Base-by-base conservation (phyloP, 1,140 invertebrate genomes). In the Rhynchophorus ferrugineus region DNA sequence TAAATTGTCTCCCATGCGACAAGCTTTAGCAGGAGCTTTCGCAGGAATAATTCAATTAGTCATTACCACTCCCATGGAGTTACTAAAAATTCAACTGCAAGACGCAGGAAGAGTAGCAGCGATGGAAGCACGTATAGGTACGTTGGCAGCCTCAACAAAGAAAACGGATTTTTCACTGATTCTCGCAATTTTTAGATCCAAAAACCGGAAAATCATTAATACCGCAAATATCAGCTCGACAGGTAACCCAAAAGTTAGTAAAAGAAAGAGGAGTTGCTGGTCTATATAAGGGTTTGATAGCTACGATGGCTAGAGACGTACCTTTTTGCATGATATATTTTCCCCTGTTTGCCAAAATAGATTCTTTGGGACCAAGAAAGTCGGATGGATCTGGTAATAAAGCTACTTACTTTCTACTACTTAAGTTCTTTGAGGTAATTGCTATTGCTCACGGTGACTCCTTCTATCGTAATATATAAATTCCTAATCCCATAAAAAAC, bases 41-140 rank as follows among this genome's bases (percentile, higher is more conserved):
- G 95, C 97, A n/a, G 97, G 97, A 44, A 80, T 95, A 54, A 99
- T 92, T 74, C 96, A 99, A 78, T 96, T 99, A 62, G 77, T 98
- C 19, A 81, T 99, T 42, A 99, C 97, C 19, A 99, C 96, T 11
- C 97, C 96, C 0, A 99, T 99, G 97, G 97, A 99, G 72, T 75
- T 99, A 38, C 74, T 99, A 0, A 99, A 99, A 76, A 99, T 99
- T 69, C 95, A 99, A 75, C 83, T 98, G 78, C 96, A 99, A 75
- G 94, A 97, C 77, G 91, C 92, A 38, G 94, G 94, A 7, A 75
- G 93, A 69, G 77, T 93, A 22, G 85, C 88, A 29, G 80, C 85
- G 5, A 77, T 82, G 61, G 84, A 82, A 9, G 53, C 45, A 1
- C 48, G 44, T 39, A 49, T 37, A 29, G 39, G 53, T 55, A 54